phyloP scores from a whole-genome alignment of 2,797 vertebrate species.

The Diplodus puntazzo region DNA sequence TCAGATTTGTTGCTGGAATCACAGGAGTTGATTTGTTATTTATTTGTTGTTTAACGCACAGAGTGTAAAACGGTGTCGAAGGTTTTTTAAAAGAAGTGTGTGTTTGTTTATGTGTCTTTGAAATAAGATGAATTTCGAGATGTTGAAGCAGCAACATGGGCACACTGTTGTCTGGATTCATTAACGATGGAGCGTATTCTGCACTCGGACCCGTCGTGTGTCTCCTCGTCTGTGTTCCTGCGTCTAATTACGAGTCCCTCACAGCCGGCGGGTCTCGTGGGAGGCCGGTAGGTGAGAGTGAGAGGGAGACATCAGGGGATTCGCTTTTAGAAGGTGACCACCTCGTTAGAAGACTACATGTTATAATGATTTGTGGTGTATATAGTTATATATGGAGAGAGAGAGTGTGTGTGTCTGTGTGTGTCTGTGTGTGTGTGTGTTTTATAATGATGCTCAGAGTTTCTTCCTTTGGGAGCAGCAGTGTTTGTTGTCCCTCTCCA shows the following conservation, averaged over 20 bases:
- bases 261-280: slow-evolving; percentile 54
- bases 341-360: slow-evolving; percentile 79
- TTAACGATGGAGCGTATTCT: slow-evolving; percentile 36
- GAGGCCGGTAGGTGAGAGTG: slow-evolving; percentile 65
- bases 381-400: slow-evolving; percentile 12
- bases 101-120: no score
- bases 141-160: not conserved
- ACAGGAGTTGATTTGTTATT: not conserved
- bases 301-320: slow-evolving; percentile 64
- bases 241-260: slow-evolving; percentile 64
- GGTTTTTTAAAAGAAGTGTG: no score
- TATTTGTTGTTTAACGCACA: not conserved
- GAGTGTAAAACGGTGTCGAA: not conserved
- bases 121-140: no score
- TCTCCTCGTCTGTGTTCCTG: slow-evolving; percentile 35
- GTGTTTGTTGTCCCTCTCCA: slow-evolving; percentile 73
- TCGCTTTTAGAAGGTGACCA: slow-evolving; percentile 77
- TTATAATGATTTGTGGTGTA: slow-evolving; percentile 75
- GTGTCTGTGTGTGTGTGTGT: slow-evolving; percentile 50
- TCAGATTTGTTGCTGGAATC: not conserved
- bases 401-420: slow-evolving; percentile 33
- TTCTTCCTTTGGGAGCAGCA: slow-evolving; percentile 57
- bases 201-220: slow-evolving; percentile 32
- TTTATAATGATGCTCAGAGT: slow-evolving; percentile 73
- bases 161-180: not conserved